These are phyloP conservation scores for Sebastes iracundus DNA, from an alignment of 2,797 vertebrate genomes.

Conservation along the genomic window DNA sequence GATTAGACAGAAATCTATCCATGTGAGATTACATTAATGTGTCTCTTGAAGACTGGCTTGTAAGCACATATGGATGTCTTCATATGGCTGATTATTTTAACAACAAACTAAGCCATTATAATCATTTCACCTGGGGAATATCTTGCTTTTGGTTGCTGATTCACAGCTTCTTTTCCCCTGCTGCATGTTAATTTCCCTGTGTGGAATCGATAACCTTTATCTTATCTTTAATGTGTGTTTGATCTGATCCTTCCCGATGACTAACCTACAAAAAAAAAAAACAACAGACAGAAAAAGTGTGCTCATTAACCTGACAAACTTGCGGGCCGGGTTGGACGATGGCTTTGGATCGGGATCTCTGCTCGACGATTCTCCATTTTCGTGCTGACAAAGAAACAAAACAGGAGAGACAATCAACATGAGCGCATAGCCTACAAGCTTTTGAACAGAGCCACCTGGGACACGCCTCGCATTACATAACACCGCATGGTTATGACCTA, in stretches of 20 bases:
- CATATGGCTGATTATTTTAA: not conserved
- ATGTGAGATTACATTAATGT: not conserved
- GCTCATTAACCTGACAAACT: conserved; percentile 81
- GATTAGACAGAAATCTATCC: not conserved
- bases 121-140: not conserved
- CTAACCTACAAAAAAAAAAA: not conserved
- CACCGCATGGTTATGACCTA: conserved; percentile 2
- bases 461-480: conserved; percentile 64
- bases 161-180: not conserved
- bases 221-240: conserved; percentile 5
- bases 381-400: conserved; percentile 61
- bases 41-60: not conserved
- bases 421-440: conserved; percentile 1
- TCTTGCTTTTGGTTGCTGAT: not conserved
- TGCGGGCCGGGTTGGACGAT: conserved; percentile 47
- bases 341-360: conserved; percentile 50
- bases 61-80: not conserved
- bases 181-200: not conserved
- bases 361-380: conserved; percentile 43
- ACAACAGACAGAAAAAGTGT: not conserved
- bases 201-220: not conserved
- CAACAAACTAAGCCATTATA: not conserved
- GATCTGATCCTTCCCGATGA: not conserved
- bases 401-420: conserved; percentile 15
- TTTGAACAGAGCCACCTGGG: conserved; percentile 19